Base-by-base conservation (phyloP, 2,113 vertebrate species). In the Brachypteracias leptosomus region DNA sequence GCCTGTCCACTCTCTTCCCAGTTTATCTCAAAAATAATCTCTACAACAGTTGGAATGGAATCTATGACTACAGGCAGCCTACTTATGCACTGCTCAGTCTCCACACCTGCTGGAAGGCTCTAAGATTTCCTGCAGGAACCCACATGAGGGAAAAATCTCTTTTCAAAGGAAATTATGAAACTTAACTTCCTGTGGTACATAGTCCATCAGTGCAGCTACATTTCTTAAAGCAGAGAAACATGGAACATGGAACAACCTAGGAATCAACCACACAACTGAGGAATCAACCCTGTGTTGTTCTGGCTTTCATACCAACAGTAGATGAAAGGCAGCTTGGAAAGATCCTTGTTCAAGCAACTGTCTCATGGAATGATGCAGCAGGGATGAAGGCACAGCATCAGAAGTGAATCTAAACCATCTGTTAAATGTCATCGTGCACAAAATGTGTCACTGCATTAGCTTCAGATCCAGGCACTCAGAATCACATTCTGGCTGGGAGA, bases 381-480 rank as follows among this genome's bases (percentile, higher is more conserved):
- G 62, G 52, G 83, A 95, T 77, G 88, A 90, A 92, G 57, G 77
- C 78, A 75, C 42, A 84, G 51, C 73, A 81, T 17, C 70, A 67
- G 86, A 86, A 88, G 40, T 44, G 51, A 92, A 81, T 87, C 44
- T 78, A 81, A 95, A 80, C 92, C 92, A 94, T 92, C 88, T 92
- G 90, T 88, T 95, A 93, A 96, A 94, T 90, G 90, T 84, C 93
- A 93, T n/a, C 38, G 15, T 61, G 76, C 31, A 46, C 57, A 78
- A 85, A 95, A 81, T 1, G 13, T 35, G 57, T 76, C 92, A 81
- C 65, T 78, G 88, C 54, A 81, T 75, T 72, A 84, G 57, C 40
- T 76, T 21, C 51, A 90, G n/a, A 91, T 68, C 22, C 52, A 85
- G 46, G 68, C 71, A 67, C 38, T 73, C 46, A 52, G 28, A 84